Conservation (phyloP, 2,113 vertebrate genomes). For the Paradisaea rubra region DNA sequence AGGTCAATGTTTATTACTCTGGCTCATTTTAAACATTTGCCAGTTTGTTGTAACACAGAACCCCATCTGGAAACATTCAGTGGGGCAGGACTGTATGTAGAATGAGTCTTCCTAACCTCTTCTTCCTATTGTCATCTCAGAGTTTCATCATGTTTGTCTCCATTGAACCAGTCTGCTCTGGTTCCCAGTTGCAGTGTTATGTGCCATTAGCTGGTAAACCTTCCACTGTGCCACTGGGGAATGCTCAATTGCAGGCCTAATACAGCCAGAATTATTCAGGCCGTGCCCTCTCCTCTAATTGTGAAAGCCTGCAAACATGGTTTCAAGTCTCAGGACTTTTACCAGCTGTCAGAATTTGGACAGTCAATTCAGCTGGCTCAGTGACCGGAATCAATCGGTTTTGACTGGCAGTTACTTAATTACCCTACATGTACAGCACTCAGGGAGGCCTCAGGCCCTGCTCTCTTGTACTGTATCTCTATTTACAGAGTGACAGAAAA, state of each 20-base stretch:
- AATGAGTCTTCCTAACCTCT: not conserved
- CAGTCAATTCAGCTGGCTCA: conserved; percentile 9
- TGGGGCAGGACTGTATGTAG: not conserved
- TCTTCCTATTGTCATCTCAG: not conserved
- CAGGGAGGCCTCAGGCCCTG: not conserved
- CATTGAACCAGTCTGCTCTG: not conserved
- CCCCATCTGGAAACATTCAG: not conserved
- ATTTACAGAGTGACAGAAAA: not conserved
- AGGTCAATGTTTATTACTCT: not conserved
- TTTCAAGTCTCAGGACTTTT: conserved; percentile 13
- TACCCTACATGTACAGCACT: not conserved
- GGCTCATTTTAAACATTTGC: not conserved
- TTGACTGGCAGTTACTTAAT: conserved; percentile 31
- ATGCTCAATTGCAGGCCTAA: not conserved
- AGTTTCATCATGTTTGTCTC: not conserved
- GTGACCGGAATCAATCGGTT: conserved; percentile 21
- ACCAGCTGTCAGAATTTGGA: conserved; percentile 40
- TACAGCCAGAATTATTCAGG: not conserved
- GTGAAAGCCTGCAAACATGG: not conserved
- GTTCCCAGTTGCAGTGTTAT: not conserved
- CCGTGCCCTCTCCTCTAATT: not conserved
- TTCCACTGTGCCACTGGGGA: not conserved
- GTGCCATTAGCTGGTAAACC: not conserved
- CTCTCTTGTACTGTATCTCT: not conserved
- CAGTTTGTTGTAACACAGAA: not conserved